Evolutionary conservation across 2,113 vertebrate species (phyloP), one percentile per base, ranked within the genome.

Genomic region (Prunella himalayana): DNA sequence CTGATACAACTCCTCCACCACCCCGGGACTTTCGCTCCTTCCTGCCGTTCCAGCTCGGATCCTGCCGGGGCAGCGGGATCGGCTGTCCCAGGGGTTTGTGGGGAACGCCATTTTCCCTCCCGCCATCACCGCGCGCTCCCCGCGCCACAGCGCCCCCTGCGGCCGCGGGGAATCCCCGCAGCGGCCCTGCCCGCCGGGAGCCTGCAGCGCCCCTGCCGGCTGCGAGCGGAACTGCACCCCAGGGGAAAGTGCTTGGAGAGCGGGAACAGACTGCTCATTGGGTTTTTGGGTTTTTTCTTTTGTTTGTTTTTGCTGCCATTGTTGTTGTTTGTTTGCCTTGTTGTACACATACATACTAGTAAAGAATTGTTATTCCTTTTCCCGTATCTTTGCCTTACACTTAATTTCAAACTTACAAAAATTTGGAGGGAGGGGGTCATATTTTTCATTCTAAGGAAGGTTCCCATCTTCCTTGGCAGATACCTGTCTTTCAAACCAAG

Each of bases 51-150:
- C 59, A 51, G 37, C 47, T 13, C 17, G 30, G 4, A 37, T 39
- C 28, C 15, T 6, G 23, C 23, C 7, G 28, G 28, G 7, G 28
- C 17, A 50, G 17, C 1, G 8, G 22, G 23, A 41, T n/a, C 22
- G 1, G 10, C 56, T 27, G 54, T 3, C 42, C 33, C 33, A 2
- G 9, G 53, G 4, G 9, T 39, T 39, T 49, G 21, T 9, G 6
- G 7, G 14, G 20, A 6, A 21, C 11, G 8, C 23, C 47, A 27
- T 11, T 50, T 15, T 1, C 3, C 59, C 13, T 27, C 73, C 30
- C 5, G 6, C 45, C 45, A 63, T 27, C 2, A 0, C 45, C 2
- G 0, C 1, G 0, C 0, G 17, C 23, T 21, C 15, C 11, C 44
- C 2, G 7, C 10, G 0, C 16, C 57, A 27, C 45, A 77, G 73